Evolutionary conservation across 1,140 invertebrate genomes (phyloP), one percentile per base, ranked within the genome.

Genomic region (Forficula auricularia): DNA sequence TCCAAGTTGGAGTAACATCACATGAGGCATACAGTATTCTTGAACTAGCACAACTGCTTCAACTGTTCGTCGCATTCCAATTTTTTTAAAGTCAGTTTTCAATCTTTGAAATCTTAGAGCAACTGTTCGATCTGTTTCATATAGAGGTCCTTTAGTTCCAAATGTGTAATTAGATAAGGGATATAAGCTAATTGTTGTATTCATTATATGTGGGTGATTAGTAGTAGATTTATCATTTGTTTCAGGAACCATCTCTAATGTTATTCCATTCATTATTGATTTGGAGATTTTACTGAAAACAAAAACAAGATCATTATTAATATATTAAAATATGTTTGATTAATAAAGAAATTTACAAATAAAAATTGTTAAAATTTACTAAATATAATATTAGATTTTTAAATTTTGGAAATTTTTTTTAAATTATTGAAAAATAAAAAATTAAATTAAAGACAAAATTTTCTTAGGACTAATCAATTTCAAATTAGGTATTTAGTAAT

Each of bases 141-240:
- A 98, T 38, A 98, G 67, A 8, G 94, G 85, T 60, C 99, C 95
- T 67, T 99, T 98, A 35, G 92, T 98, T 44, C 94, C 94, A 66
- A 99, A 99, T 55, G 92, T 98, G 67, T 98, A 99, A 66, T 98
- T 99, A 54, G 90, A 96, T 48, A 98, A 65, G 33, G 92, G 94
- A 68, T 98, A 95, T 58, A 90, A 66, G 64, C 88, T 88, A 37
- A 90, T 85, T 36, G 82, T 81, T 50, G 84, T 70, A 60, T 87
- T 86, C 46, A 87, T 67, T 6, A 77, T 82, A 9, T 75, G 59
- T 34, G 63, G 74, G 48, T 66, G 72, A 54, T 62, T 73, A 36
- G 54, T 10, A 20, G 46, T 39, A 35, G 42, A 48, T 48, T 48
- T 48, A 12, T 18, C 16, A 19, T 48, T 44, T 31, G 62, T 61